These are phyloP conservation scores for Microplitis manilae DNA, from an alignment of 2,888 invertebrate genomes.

Conservation along the genomic window DNA sequence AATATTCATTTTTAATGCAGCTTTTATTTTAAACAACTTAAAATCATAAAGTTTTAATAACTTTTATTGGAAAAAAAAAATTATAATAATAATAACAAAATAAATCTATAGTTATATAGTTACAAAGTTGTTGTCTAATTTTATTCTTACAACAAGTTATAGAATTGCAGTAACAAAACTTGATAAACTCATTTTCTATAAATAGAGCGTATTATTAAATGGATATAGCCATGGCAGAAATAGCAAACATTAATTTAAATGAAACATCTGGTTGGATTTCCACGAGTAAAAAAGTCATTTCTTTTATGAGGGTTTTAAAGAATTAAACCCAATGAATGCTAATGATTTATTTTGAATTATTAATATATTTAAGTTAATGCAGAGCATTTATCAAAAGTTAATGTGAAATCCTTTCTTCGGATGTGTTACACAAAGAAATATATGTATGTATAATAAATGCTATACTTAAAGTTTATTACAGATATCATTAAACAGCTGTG, in stretches of 20 bases:
- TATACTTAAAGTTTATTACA: neutral
- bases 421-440: neutral
- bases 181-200: neutral
- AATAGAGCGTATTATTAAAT: neutral
- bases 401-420: neutral
- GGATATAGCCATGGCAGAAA: neutral
- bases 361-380: neutral
- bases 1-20: neutral
- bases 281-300: neutral
- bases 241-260: neutral
- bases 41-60: neutral
- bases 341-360: neutral
- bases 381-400: neutral
- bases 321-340: neutral
- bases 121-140: neutral
- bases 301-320: neutral
- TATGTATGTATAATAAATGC: neutral
- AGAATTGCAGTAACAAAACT: neutral
- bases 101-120: neutral
- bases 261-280: neutral
- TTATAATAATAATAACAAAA: neutral
- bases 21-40: too few species aligned
- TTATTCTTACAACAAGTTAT: neutral
- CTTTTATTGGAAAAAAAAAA: neutral
- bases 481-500: neutral